Percentiles rank a stretch among this genome's conserved stretches.
Evolutionary conservation across 2,113 vertebrate genomes (phyloP).

Genomic region (Hippolais icterina): DNA sequence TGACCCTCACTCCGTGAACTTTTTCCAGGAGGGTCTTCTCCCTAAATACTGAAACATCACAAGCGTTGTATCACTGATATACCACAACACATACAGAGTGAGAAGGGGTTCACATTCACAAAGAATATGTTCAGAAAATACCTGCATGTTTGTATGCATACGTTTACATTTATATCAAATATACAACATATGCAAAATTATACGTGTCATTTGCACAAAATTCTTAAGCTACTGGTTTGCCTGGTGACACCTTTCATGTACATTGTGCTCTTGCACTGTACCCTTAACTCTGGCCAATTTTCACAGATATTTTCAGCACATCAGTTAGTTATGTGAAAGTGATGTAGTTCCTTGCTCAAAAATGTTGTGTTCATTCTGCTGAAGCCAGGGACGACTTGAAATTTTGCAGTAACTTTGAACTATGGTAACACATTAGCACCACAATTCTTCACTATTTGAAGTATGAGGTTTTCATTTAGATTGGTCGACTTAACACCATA

Average conservation of each 20-base stretch:
- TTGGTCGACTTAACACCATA: not conserved
- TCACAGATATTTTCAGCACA: not conserved
- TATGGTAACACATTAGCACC: not conserved
- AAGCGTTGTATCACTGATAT: not conserved
- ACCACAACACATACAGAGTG: not conserved
- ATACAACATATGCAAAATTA: not conserved
- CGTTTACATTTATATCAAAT: not conserved
- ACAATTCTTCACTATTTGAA: not conserved
- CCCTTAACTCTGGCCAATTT: not conserved
- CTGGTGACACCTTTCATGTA: not conserved
- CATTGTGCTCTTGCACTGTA: not conserved
- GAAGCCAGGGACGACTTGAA: not conserved
- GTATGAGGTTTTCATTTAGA: not conserved
- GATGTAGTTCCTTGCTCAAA: not conserved
- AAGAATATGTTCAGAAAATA: not conserved
- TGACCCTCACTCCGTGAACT: not conserved
- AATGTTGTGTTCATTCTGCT: not conserved
- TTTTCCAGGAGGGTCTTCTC: not conserved
- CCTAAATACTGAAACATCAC: not conserved
- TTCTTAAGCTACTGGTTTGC: not conserved
- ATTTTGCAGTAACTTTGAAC: not conserved
- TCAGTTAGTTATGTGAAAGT: not conserved
- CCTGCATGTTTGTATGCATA: not conserved
- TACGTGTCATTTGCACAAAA: not conserved
- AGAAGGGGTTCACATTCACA: not conserved